phyloP scores from a whole-genome alignment of 2,113 vertebrate species.

The Pogona vitticeps region DNA sequence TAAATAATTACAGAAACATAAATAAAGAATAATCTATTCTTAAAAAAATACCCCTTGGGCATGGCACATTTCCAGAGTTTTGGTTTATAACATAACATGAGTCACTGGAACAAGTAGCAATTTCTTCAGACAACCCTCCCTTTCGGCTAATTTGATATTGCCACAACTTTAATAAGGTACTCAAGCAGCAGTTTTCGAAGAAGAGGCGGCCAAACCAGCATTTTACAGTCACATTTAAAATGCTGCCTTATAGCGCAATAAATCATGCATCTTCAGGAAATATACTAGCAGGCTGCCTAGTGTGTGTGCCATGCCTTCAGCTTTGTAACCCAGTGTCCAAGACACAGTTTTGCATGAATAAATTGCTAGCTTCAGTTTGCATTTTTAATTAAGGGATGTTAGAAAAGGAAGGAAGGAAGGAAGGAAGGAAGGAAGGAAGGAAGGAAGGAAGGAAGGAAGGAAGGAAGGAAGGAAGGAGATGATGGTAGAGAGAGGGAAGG shows the following conservation, averaged over 20 bases:
- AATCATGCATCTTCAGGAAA: neutral
- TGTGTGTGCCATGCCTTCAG: too few species aligned
- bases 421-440: too few species aligned
- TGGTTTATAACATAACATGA: slow-evolving; percentile 38
- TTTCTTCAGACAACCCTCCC: slow-evolving; percentile 31
- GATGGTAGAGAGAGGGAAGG: too few species aligned
- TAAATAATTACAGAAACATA: slow-evolving; percentile 41
- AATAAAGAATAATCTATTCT: neutral
- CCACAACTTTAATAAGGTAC: slow-evolving; percentile 18
- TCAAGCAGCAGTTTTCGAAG: slow-evolving; percentile 40
- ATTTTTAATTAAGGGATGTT: too few species aligned
- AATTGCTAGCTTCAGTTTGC: too few species aligned
- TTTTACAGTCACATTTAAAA: neutral
- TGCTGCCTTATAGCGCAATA: neutral
- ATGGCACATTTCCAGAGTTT: slow-evolving; percentile 18
- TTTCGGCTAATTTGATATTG: slow-evolving; percentile 7
- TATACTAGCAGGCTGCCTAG: too few species aligned
- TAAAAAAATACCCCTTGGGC: slow-evolving; percentile 28
- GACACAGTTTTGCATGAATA: too few species aligned
- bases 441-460: too few species aligned
- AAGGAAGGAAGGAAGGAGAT: too few species aligned
- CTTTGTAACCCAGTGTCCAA: too few species aligned
- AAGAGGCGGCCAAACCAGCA: neutral
- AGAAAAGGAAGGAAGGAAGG: too few species aligned
- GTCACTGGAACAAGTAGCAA: slow-evolving; percentile 17